Conservation (phyloP, 2,113 vertebrate genomes). For the Leucosticte australis region DNA sequence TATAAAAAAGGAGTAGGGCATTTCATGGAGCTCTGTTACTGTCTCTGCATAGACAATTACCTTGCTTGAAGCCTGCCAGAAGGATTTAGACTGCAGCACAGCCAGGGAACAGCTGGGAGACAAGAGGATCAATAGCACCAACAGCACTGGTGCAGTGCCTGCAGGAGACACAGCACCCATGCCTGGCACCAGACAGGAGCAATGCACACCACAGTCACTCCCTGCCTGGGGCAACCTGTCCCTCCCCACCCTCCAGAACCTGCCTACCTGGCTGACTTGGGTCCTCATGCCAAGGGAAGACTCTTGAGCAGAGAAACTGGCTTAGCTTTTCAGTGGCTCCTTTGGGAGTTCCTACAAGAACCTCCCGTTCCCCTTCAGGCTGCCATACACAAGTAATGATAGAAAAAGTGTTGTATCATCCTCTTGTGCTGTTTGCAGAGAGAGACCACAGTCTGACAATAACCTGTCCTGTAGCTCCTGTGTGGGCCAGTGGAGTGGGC, state of each 20-base stretch:
- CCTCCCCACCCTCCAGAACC: background rate
- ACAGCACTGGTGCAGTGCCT: background rate
- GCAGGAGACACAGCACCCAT: background rate
- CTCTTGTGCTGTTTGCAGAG: background rate
- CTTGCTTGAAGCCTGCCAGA: background rate
- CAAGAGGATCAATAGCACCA: fast-evolving
- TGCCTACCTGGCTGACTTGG: fast-evolving
- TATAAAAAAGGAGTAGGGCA: fast-evolving
- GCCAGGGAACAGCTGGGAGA: background rate
- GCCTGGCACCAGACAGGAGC: background rate
- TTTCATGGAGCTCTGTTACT: background rate
- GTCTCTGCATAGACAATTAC: background rate
- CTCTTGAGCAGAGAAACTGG: background rate
- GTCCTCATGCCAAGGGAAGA: background rate
- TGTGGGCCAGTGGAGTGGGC: fast-evolving
- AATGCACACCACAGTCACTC: fast-evolving
- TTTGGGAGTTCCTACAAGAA: background rate
- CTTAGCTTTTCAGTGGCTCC: background rate
- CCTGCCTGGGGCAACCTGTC: too few species aligned
- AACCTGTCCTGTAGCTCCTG: background rate
- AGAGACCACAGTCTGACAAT: background rate
- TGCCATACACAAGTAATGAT: too few species aligned
- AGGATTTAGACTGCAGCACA: background rate
- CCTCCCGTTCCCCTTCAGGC: background rate
- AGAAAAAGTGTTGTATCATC: background rate